Evolutionary conservation across 1,140 invertebrate genomes (phyloP).

Genomic region (Apis florea): DNA sequence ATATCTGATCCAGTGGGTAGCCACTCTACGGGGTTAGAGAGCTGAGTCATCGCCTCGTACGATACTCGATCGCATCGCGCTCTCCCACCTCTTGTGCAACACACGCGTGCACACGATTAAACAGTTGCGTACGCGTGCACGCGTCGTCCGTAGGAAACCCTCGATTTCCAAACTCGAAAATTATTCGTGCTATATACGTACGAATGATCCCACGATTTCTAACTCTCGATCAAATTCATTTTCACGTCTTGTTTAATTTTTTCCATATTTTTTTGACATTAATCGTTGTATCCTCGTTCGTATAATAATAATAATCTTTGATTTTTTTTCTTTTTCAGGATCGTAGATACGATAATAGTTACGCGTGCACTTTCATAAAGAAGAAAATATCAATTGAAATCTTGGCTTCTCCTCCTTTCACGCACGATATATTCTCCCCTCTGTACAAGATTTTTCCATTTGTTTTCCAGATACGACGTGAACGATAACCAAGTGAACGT

Average conservation of each 20-base stretch:
- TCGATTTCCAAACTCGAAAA: slow-evolving; percentile 32
- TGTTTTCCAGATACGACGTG: background rate
- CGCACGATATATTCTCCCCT: no score
- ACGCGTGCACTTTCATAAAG: no score
- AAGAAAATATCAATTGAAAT: no score
- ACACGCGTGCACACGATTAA: slow-evolving; percentile 40
- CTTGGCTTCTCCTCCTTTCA: no score
- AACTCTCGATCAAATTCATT: no score
- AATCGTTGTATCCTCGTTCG: no score
- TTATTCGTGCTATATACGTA: background rate
- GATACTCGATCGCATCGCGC: slow-evolving; percentile 70
- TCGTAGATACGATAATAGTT: no score
- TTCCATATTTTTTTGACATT: no score
- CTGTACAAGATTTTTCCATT: background rate
- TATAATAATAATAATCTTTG: no score
- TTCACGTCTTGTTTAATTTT: no score
- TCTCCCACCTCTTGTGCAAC: slow-evolving; percentile 37
- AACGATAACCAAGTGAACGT: background rate
- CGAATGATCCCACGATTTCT: no score
- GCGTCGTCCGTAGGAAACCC: slow-evolving; percentile 36
- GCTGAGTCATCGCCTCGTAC: slow-evolving; percentile 70
- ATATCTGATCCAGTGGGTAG: slow-evolving; percentile 62
- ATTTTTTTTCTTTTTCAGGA: no score
- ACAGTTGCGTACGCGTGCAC: slow-evolving; percentile 30
- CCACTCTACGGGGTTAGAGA: slow-evolving; percentile 57